Conservation (phyloP, 2,113 vertebrate genomes). For the Centrocercus urophasianus region DNA sequence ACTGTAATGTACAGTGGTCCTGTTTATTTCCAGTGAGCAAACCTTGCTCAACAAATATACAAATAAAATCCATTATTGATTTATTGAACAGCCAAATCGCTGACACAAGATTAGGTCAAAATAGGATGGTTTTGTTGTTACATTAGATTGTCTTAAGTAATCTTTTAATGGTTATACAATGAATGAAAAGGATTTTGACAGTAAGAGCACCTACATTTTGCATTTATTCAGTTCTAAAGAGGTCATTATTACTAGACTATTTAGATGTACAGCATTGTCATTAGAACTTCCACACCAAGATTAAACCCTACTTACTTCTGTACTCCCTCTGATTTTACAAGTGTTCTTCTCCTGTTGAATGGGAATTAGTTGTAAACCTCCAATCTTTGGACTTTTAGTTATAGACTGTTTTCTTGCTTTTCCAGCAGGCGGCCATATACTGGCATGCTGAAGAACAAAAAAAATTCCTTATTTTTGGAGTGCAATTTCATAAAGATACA, state of each 20-base stretch:
- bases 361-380: slow-evolving; percentile 80
- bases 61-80: background rate
- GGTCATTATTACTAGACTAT: background rate
- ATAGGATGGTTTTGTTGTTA: background rate
- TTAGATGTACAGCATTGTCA: background rate
- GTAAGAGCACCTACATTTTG: background rate
- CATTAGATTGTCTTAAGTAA: background rate
- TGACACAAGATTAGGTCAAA: background rate
- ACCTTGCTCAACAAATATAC: background rate
- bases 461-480: slow-evolving; percentile 34
- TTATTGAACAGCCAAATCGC: background rate
- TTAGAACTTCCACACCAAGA: slow-evolving; percentile 1
- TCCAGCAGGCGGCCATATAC: slow-evolving; percentile 77
- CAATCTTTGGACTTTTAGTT: slow-evolving; percentile 80
- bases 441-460: slow-evolving; percentile 77
- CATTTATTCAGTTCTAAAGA: background rate
- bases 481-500: background rate
- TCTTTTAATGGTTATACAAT: background rate
- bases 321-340: slow-evolving; percentile 45
- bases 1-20: background rate
- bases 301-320: slow-evolving; percentile 70
- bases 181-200: background rate
- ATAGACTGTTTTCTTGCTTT: slow-evolving; percentile 79
- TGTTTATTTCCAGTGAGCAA: background rate
- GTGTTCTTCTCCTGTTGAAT: slow-evolving; percentile 74